phyloP scores from a whole-genome alignment of 2,797 vertebrate genomes.

The Ctenopoma kingsleyae region DNA sequence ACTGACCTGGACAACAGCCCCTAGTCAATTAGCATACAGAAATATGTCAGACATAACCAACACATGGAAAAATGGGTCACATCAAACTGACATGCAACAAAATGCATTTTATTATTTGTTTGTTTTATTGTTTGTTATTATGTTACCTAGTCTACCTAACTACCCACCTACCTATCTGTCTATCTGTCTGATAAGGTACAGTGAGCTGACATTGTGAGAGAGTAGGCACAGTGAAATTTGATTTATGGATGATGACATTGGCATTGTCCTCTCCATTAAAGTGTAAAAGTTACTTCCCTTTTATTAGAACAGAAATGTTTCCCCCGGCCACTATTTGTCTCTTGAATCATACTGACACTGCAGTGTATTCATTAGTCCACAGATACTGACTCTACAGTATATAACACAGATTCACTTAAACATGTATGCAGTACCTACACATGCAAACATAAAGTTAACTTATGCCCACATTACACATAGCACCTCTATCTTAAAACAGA shows the following conservation, averaged over 20 bases:
- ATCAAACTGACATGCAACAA: constrained; percentile 21
- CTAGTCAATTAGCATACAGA: constrained; percentile 59
- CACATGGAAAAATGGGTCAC: constrained; percentile 62
- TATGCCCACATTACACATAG: constrained; percentile 1
- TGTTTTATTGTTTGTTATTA: no score
- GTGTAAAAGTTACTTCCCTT: constrained; percentile 56
- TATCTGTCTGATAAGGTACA: constrained; percentile 18
- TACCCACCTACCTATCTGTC: background rate
- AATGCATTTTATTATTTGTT: background rate
- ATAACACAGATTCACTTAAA: constrained; percentile 24
- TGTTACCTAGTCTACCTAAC: background rate
- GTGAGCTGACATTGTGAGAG: constrained; percentile 31
- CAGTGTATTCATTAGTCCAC: constrained; percentile 61
- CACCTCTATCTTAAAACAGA: background rate
- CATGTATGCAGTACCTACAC: background rate
- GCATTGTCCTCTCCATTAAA: constrained; percentile 61
- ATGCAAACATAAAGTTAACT: constrained; percentile 18
- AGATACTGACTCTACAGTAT: constrained; percentile 43
- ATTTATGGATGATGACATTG: constrained; percentile 66
- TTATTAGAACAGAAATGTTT: constrained; percentile 49
- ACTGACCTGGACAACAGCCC: constrained; percentile 52
- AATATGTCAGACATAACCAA: constrained; percentile 52
- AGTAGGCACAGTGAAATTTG: constrained; percentile 39
- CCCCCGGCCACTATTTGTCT: constrained; percentile 49
- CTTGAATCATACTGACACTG: constrained; percentile 44